Evolutionary conservation across 1,140 invertebrate species (phyloP), one percentile per base, ranked within the genome.

Genomic region (Diachasmimorpha longicaudata): DNA sequence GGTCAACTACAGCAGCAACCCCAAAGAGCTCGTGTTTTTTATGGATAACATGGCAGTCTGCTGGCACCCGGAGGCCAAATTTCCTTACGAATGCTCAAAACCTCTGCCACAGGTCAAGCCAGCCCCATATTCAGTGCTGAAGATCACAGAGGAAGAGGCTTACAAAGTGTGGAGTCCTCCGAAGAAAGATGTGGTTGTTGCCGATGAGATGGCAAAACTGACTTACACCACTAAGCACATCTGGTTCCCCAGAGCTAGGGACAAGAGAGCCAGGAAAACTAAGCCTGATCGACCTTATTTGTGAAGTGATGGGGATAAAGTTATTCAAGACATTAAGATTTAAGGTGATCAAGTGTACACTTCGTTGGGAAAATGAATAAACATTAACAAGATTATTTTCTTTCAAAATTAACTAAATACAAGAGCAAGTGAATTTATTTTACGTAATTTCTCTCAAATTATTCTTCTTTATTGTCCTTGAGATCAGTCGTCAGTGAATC

Each of bases 81-180:
- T 96, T 89, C 96, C 96, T 0, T 98, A 98, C 83, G 95, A 97
- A 87, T 93, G 86, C 81, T 93, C 95, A 9, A 92, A 91, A 83
- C 94, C 95, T 1, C 80, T 97, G 46, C 94, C 95, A 14, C 82
- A 89, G 74, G 71, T 70, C 1, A 75, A 80, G 58, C 70, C 80
- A 48, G 36, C 83, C 68, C 70, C 82, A 76, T 48, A 88, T 46
- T 90, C 91, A 14, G 85, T 94, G 11, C 86, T 96, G n/a, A 93
- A 92, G 85, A 90, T 94, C 74, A 88, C 90, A 42, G 85, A 92
- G n/a, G 85, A 90, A 16, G 91, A 93, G 84, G 89, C 94, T 0
- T 86, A 90, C 81, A 87, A 91, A 81, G 88, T 93, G 0, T 95
- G 95, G 79, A 44, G 16, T 67, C 5, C 31, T 44, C 89, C 92